Conservation (phyloP, 2,888 invertebrate genomes). For the Tenodera sinensis region DNA sequence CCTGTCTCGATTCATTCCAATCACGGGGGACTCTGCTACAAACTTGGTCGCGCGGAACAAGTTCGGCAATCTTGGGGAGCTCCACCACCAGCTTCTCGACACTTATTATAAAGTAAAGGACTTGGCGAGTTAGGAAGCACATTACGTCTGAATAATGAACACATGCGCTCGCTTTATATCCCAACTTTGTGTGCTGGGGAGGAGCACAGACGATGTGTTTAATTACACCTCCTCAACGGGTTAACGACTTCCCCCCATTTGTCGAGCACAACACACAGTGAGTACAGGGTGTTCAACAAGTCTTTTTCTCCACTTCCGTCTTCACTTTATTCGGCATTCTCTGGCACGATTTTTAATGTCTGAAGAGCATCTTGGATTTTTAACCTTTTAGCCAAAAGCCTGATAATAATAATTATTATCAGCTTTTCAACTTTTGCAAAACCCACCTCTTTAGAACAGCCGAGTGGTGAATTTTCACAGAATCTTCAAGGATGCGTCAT, state of each 20-base stretch:
- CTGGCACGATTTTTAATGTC: no score
- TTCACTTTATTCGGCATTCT: background rate
- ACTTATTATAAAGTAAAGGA: constrained; percentile 11
- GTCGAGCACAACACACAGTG: constrained; percentile 10
- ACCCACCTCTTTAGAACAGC: no score
- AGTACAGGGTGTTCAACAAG: background rate
- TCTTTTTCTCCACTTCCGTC: background rate
- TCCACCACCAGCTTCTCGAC: background rate
- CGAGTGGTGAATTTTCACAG: no score
- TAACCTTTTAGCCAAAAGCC: no score
- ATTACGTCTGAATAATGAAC: constrained; percentile 26
- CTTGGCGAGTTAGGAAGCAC: constrained; percentile 18
- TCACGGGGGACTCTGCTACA: background rate
- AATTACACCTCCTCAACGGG: constrained; percentile 21
- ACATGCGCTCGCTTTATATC: constrained; percentile 16
- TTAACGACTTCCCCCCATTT: constrained; percentile 28
- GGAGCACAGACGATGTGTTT: constrained; percentile 18
- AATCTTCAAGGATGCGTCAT: no score
- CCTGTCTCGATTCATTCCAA: background rate
- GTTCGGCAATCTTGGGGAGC: background rate
- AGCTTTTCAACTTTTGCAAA: no score
- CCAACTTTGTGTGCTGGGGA: constrained; percentile 6
- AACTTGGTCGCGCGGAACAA: background rate
- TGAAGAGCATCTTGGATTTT: no score
- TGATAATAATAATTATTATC: no score